These are phyloP conservation scores for Chalcosyrphus nemorum DNA, from an alignment of 2,888 invertebrate genomes.

Conservation along the genomic window DNA sequence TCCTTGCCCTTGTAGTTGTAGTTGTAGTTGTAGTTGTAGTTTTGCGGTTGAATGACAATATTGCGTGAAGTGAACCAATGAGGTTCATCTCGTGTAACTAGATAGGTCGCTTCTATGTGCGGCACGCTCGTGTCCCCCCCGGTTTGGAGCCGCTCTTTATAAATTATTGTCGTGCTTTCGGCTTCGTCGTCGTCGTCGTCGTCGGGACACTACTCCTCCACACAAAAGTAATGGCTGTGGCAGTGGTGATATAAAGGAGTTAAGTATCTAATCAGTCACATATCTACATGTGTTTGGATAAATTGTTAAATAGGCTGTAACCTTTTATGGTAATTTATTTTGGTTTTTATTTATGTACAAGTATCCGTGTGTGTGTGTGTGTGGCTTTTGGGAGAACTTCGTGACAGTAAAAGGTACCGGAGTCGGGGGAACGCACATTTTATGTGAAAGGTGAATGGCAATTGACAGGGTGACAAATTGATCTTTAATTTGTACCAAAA, in stretches of 20 bases:
- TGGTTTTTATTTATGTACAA: conserved; percentile 23
- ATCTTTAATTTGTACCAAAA: conserved; percentile 58
- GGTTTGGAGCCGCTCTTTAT: conserved; percentile 13
- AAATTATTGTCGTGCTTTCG: conserved; percentile 55
- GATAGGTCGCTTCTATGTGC: not conserved
- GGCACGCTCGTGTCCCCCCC: conserved; percentile 33
- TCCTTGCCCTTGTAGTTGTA: not conserved
- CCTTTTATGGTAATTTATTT: conserved; percentile 72
- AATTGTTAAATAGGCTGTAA: conserved; percentile 72
- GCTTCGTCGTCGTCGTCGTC: too few species aligned
- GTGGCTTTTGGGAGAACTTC: not conserved
- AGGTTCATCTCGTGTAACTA: conserved; percentile 60
- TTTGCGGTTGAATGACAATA: conserved; percentile 62
- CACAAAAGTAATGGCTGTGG: conserved; percentile 37
- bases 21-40: not conserved
- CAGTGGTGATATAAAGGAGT: conserved; percentile 65
- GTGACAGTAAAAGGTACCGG: not conserved
- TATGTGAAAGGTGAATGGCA: conserved; percentile 55
- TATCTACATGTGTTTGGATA: conserved; percentile 72
- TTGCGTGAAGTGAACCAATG: conserved; percentile 70
- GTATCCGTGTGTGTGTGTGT: not conserved
- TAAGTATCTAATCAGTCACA: conserved; percentile 71
- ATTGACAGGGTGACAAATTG: conserved; percentile 69
- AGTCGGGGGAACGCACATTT: conserved; percentile 30
- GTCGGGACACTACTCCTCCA: not conserved